Conservation (phyloP, 2,888 invertebrate genomes). For the Eremobia ochroleuca region DNA sequence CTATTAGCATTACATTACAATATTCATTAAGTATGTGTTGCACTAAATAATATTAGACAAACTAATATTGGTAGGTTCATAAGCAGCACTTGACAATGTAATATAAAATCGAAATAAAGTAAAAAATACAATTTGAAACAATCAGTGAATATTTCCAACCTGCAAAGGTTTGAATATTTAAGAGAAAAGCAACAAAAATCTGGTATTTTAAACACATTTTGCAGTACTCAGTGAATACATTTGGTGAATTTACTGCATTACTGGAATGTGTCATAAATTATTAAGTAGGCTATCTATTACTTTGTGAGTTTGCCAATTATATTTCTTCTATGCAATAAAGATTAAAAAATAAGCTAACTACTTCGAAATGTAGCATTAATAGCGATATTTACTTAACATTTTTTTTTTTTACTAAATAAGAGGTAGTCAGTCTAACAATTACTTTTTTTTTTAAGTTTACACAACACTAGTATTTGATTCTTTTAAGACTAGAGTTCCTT, state of each 20-base stretch:
- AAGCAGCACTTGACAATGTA: background rate
- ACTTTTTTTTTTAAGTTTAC: background rate
- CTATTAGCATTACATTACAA: slow-evolving; percentile 19
- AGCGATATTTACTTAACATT: background rate
- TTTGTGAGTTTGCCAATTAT: background rate
- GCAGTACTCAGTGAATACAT: background rate
- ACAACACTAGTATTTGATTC: slow-evolving; percentile 21
- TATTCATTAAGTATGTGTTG: slow-evolving; percentile 17
- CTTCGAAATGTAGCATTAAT: background rate
- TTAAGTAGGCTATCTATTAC: slow-evolving; percentile 8
- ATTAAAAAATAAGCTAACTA: background rate
- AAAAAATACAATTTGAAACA: background rate
- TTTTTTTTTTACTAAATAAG: background rate
- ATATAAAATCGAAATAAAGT: background rate
- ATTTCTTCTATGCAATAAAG: background rate
- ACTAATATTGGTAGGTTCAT: background rate
- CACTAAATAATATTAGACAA: slow-evolving; percentile 20
- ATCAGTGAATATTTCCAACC: background rate
- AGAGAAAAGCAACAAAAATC: background rate
- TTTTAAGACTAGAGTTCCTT: slow-evolving; percentile 19
- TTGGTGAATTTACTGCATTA: slow-evolving; percentile 3
- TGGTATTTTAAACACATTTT: background rate
- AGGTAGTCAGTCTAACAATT: background rate
- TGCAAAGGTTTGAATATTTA: background rate
- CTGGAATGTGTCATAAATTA: background rate